phyloP scores from a whole-genome alignment of 2,888 invertebrate species.

The Acrocyrtus sp. region DNA sequence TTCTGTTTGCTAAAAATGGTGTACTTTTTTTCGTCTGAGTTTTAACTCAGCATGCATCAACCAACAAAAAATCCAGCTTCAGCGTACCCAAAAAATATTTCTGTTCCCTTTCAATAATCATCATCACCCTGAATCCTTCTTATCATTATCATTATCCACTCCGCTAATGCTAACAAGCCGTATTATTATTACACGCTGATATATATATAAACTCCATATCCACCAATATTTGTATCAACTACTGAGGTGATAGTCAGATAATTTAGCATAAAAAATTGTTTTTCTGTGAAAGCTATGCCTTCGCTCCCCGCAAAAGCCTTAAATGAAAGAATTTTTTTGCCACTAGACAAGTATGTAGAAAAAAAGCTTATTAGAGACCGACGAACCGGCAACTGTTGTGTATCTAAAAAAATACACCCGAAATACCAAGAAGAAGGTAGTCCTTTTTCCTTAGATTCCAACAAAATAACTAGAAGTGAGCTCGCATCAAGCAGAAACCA shows the following conservation, averaged over 20 bases:
- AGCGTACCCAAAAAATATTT: constrained; percentile 18
- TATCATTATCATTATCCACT: constrained; percentile 18
- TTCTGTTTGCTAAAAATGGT: too few species aligned
- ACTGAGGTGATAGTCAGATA: constrained; percentile 1
- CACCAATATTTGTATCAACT: neutral
- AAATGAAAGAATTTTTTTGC: constrained; percentile 16
- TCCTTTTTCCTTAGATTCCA: too few species aligned
- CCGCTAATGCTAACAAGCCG: constrained; percentile 11
- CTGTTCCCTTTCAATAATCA: constrained; percentile 43
- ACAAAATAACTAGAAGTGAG: too few species aligned
- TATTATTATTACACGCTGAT: constrained; percentile 35
- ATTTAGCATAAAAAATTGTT: constrained; percentile 1
- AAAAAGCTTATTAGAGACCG: constrained; percentile 50
- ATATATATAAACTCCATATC: constrained; percentile 14
- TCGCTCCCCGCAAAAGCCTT: too few species aligned
- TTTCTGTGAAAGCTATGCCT: too few species aligned
- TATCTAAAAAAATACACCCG: constrained; percentile 4
- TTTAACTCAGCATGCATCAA: constrained; percentile 1
- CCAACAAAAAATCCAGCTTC: constrained; percentile 25
- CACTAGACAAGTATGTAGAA: constrained; percentile 15
- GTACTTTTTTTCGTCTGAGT: neutral
- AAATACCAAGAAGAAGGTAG: constrained; percentile 44
- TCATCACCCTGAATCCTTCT: neutral
- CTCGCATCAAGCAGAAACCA: neutral
- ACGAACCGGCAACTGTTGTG: constrained; percentile 49